phyloP scores from a whole-genome alignment of 2,113 vertebrate genomes.

The Catharus bicknelli region DNA sequence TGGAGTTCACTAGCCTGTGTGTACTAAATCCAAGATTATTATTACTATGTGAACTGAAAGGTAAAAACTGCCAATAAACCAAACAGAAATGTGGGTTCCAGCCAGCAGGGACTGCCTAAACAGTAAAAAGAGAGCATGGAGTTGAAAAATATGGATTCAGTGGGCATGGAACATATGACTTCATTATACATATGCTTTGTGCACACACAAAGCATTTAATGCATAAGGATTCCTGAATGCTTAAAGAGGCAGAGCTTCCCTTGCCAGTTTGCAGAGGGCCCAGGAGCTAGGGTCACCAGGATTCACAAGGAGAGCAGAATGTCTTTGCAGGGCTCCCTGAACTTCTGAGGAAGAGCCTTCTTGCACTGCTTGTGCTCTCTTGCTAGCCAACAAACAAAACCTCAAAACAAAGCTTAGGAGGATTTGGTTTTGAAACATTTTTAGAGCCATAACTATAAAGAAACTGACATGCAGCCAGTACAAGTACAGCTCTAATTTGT shows the following conservation, averaged over 20 bases:
- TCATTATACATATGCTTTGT: background rate
- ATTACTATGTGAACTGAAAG: background rate
- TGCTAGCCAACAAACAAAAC: background rate
- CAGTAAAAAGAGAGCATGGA: background rate
- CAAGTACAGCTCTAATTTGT: conserved; percentile 10
- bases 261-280: background rate
- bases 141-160: background rate
- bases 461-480: background rate
- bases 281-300: background rate
- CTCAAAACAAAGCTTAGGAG: background rate
- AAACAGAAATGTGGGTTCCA: background rate
- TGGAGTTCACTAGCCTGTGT: background rate
- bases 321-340: background rate
- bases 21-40: background rate
- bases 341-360: background rate
- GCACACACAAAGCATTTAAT: background rate
- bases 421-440: background rate
- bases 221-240: background rate
- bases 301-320: background rate
- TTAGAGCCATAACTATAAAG: background rate
- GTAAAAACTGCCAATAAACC: background rate
- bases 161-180: background rate
- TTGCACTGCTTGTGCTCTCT: background rate
- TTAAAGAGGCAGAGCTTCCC: background rate
- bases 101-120: background rate